Base-by-base conservation (phyloP, 2,888 invertebrate species). In the Acholoe squamosa region DNA sequence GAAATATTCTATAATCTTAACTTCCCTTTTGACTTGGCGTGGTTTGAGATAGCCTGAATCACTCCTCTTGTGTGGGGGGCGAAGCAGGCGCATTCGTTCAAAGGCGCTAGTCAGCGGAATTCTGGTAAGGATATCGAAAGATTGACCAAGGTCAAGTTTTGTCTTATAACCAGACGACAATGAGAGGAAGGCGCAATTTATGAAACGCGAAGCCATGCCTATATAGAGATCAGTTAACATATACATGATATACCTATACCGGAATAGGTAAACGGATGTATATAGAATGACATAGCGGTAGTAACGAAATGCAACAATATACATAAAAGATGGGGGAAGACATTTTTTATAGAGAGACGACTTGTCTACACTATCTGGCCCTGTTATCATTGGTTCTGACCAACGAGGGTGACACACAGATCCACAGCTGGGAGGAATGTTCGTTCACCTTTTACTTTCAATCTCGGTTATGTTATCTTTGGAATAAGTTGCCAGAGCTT, bases 11-110 rank as follows among this genome's bases (percentile, higher is more conserved):
- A 43, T 86, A 86, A 86, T 56, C 56, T 86, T 89, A 80, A 90
- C 90, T 90, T 90, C 89, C 90, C 90, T 90, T 90, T 77, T 90
- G 25, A 76, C 90, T 52, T 88, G 89, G 56, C 91, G 67, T 43
- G 91, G 91, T 67, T 80, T 91, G 25, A 91, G 84, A 84, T 91
- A 91, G 1, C 91, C 91, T 43, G 91, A 89, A 25, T 80, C 67
- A 71, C 61, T 52, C 67, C 89, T 51, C 51, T 84, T 77, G 43
- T 56, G 61, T 34, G 54, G 89, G 67, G 61, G 54, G 25, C 91
- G 80, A n/a, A 91, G 89, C 51, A 91, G 76, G 19, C 77, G 67
- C 84, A 91, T 91, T 80, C 91, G n/a, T 61, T 91, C 91, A 71
- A 91, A 61, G 31, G 89, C 91, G 51, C 76, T 86, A 52, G 91